These are phyloP conservation scores for Lasius platythorax DNA, from an alignment of 2,888 invertebrate genomes.

Conservation along the genomic window DNA sequence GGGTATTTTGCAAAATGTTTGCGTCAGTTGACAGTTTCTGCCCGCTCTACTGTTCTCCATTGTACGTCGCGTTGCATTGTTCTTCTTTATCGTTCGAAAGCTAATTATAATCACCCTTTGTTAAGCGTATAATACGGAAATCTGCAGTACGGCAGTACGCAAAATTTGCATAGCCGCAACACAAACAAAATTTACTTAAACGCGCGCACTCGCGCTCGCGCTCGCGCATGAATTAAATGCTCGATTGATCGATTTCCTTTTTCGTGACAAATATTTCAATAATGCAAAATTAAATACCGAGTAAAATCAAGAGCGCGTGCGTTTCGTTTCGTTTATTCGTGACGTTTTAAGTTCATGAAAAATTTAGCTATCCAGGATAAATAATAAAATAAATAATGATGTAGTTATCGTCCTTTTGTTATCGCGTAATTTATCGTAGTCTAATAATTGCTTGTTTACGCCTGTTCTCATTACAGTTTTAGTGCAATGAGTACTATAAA, in stretches of 20 bases:
- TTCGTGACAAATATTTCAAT: slow-evolving; percentile 33
- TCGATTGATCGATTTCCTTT: slow-evolving; percentile 18
- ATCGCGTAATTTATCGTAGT: neutral
- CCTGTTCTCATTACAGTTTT: slow-evolving; percentile 13
- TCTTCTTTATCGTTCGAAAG: slow-evolving; percentile 52
- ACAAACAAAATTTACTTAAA: slow-evolving; percentile 47
- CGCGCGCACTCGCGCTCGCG: neutral
- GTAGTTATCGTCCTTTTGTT: slow-evolving; percentile 9
- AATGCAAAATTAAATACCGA: slow-evolving; percentile 23
- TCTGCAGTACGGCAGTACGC: slow-evolving; percentile 16
- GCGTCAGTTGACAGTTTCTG: slow-evolving; percentile 47
- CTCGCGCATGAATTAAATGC: neutral
- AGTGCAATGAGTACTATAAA: neutral
- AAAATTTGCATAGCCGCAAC: slow-evolving; percentile 38
- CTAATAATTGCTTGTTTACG: slow-evolving; percentile 28
- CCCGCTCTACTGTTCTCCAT: slow-evolving; percentile 25
- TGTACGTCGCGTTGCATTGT: slow-evolving; percentile 48
- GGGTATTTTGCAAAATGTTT: slow-evolving; percentile 32
- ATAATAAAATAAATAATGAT: neutral
- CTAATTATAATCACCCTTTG: slow-evolving; percentile 56
- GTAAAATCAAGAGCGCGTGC: slow-evolving; percentile 19
- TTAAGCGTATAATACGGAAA: slow-evolving; percentile 46
- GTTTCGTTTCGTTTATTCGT: slow-evolving; percentile 18
- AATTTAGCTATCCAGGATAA: slow-evolving; percentile 12
- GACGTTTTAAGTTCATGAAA: slow-evolving; percentile 17